Base-by-base conservation (phyloP, 2,888 invertebrate genomes). In the Temnothorax unifasciatus region DNA sequence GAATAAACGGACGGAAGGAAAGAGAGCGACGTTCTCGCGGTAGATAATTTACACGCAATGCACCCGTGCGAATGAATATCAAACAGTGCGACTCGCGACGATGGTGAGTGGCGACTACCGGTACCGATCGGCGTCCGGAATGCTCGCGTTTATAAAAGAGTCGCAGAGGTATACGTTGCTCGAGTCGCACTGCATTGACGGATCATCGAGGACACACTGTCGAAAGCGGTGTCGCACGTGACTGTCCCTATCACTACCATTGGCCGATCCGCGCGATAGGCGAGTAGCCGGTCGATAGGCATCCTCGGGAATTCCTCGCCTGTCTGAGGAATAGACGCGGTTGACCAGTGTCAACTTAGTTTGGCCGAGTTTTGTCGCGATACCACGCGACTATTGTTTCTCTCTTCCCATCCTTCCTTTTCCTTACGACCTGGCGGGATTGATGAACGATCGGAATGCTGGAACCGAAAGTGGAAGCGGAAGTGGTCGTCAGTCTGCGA, bases 171-270 rank as follows among this genome's bases (percentile, higher is more conserved):
- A 6, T 21, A 57, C 6, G 11, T 44, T 38, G 21, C 38, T 34
- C 47, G 11, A n/a, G 38, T 44, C 11, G n/a, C 44, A n/a, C 47
- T 74, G 25, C 38, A 83, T 85, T 83, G 66, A 68, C 47, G 85
- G 81, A 88, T 91, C 89, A 64, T 54, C 50, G 29, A 76, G 74
- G 64, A 88, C 84, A 66, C 68, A 74, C 84, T 66, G 76, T 84
- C 74, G 87, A 87, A 89, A 87, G 66, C 77, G 13, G 25, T 38
- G 25, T 38, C 29, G 79, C 92, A 91, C 92, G 92, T 92, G 92
- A 91, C 89, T 82, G 86, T 86, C 57, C 68, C 87, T 88, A 85
- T 88, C 87, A 87, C 85, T 90, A 88, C 86, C 44, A 91, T 91
- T 92, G 91, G 92, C 82, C 87, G 87, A 88, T 89, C 44, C 73